These are phyloP conservation scores for Cinclus mexicanus DNA, from an alignment of 2,113 vertebrate genomes.

Conservation along the genomic window DNA sequence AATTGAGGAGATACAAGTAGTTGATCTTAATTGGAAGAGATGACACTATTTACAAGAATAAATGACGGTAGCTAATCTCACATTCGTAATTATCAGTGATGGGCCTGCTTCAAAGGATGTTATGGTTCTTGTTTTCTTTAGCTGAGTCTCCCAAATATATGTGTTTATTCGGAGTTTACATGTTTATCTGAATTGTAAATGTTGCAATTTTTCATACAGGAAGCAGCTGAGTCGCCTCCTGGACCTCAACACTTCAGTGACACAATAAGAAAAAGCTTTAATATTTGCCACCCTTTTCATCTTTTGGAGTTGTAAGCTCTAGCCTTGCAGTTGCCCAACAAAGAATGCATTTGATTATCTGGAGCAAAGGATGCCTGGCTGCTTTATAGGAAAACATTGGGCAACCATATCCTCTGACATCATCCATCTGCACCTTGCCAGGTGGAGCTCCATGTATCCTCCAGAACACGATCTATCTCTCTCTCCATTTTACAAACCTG, in stretches of 20 bases:
- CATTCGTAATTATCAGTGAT: slow-evolving; percentile 69
- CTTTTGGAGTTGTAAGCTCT: not conserved
- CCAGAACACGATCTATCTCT: not conserved
- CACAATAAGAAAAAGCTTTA: not conserved
- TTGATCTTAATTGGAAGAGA: slow-evolving; percentile 76
- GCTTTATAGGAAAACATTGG: not conserved
- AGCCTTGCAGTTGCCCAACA: not conserved
- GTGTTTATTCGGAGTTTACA: slow-evolving; percentile 16
- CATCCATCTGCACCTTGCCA: not conserved
- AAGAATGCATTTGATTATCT: not conserved
- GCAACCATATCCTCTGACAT: not conserved
- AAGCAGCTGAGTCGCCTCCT: not conserved
- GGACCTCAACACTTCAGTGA: not conserved
- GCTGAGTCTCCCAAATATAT: slow-evolving; percentile 14
- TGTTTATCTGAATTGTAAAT: slow-evolving; percentile 26
- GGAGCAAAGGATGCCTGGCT: not conserved
- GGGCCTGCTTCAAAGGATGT: slow-evolving; percentile 49
- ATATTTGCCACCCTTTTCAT: not conserved
- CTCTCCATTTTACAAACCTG: not conserved
- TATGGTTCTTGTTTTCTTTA: slow-evolving; percentile 32
- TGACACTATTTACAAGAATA: slow-evolving; percentile 74
- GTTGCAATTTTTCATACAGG: not conserved
- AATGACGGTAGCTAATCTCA: slow-evolving; percentile 68
- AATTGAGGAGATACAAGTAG: slow-evolving; percentile 49
- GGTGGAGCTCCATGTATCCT: not conserved